These are phyloP conservation scores for Pangasius djambal DNA, from an alignment of 2,797 vertebrate genomes.

Conservation along the genomic window DNA sequence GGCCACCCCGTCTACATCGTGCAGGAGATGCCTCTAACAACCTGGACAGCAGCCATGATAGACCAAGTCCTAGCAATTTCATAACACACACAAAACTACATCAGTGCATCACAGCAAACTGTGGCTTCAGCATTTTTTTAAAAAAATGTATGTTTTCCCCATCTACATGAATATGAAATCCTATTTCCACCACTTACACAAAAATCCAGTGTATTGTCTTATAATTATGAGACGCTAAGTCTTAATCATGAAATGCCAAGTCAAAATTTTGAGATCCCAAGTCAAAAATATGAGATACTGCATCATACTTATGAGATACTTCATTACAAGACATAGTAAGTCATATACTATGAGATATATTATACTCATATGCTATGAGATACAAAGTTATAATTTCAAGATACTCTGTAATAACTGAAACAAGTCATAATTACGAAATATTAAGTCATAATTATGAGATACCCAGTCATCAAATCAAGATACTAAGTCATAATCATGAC, in stretches of 20 bases:
- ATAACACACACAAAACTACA: background rate
- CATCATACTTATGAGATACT: background rate
- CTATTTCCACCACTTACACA: background rate
- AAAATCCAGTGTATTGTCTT: background rate
- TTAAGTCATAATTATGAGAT: too few relatives aligned
- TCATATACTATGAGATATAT: background rate
- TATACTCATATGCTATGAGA: background rate
- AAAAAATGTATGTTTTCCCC: background rate
- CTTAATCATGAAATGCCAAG: background rate
- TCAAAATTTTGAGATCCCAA: background rate
- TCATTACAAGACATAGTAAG: background rate
- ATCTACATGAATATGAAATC: background rate
- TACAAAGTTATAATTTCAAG: background rate
- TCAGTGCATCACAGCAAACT: background rate
- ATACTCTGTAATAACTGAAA: background rate
- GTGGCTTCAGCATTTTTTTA: background rate
- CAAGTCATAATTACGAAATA: background rate
- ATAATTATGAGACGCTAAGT: background rate
- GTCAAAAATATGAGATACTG: background rate
- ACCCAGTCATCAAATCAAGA: background rate
- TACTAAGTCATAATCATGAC: background rate
- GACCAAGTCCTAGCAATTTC: background rate
- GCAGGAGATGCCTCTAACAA: background rate
- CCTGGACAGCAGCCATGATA: background rate
- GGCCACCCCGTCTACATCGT: too few relatives aligned